Evolutionary conservation across 2,888 invertebrate genomes (phyloP).

Genomic region (Chouioia cunea): DNA sequence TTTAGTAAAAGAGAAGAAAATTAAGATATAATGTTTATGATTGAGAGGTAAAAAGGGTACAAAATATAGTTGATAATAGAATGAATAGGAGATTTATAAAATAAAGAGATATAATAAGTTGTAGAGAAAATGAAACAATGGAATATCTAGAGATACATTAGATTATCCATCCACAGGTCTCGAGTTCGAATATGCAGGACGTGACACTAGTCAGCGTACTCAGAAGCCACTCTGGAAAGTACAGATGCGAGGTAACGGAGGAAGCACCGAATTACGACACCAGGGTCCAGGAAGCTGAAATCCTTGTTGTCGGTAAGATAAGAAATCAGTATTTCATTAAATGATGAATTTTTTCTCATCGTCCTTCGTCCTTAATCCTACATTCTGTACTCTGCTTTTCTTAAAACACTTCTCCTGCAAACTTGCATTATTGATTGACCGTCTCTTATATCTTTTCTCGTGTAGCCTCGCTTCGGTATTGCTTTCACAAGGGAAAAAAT

Average conservation of each 20-base stretch:
- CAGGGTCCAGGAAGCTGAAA: conserved; percentile 73
- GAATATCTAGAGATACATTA: conserved; percentile 41
- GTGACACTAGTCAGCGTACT: conserved; percentile 78
- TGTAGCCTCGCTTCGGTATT: too few relatives aligned
- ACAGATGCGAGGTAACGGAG: conserved; percentile 82
- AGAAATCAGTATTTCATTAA: conserved; percentile 26
- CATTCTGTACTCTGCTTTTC: not conserved
- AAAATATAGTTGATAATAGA: conserved; percentile 24
- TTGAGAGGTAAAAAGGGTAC: not conserved
- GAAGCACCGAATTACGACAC: conserved; percentile 81
- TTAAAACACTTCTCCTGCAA: conserved; percentile 19
- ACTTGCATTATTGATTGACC: not conserved
- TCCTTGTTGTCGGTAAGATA: conserved; percentile 78
- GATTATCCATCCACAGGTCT: conserved; percentile 69
- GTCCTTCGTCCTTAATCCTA: not conserved
- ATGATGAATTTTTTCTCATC: conserved; percentile 15
- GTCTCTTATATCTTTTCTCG: conserved; percentile 13
- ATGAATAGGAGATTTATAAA: conserved; percentile 6
- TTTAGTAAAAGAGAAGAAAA: conserved; percentile 3
- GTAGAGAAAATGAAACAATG: conserved; percentile 1
- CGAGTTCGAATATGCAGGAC: conserved; percentile 77
- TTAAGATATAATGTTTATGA: not conserved
- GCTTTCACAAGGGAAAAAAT: too few relatives aligned
- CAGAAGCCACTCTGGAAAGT: conserved; percentile 76
- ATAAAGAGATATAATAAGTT: conserved; percentile 5